phyloP scores from a whole-genome alignment of 2,888 invertebrate species.

The Biston stratarius region DNA sequence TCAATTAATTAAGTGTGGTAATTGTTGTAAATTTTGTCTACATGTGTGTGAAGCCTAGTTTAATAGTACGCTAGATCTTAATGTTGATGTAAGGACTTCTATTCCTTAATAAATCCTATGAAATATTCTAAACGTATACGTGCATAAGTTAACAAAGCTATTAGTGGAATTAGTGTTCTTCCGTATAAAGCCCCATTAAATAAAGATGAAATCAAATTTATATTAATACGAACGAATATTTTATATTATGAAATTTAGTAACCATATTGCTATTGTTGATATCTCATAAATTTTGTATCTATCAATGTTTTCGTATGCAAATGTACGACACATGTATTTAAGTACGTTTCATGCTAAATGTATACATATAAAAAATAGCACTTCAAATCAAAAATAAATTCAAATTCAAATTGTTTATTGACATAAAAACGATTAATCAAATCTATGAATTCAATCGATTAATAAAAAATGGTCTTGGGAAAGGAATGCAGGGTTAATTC shows the following conservation, averaged over 20 bases:
- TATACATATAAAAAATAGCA: too few relatives aligned
- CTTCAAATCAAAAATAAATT: not conserved
- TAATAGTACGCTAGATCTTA: slow-evolving; percentile 22
- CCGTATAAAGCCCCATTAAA: slow-evolving; percentile 15
- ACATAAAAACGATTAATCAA: too few relatives aligned
- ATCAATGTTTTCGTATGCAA: not conserved
- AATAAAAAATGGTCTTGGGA: not conserved
- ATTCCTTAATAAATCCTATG: not conserved
- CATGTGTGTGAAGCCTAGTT: slow-evolving; percentile 24
- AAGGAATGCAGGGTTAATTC: not conserved
- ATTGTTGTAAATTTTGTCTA: slow-evolving; percentile 34
- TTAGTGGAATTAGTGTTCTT: slow-evolving; percentile 1
- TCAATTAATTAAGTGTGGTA: slow-evolving; percentile 22
- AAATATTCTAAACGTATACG: not conserved
- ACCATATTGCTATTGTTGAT: not conserved
- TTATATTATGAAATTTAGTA: not conserved
- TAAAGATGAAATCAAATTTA: not conserved
- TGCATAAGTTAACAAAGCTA: not conserved
- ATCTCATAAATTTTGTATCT: slow-evolving; percentile 8
- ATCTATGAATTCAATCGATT: too few relatives aligned
- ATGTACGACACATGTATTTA: not conserved
- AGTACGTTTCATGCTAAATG: not conserved
- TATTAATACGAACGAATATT: not conserved
- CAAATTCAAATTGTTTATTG: not conserved
- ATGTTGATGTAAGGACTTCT: not conserved